Evolutionary conservation across 2,888 invertebrate species (phyloP).

Genomic region (Callimorpha dominula): DNA sequence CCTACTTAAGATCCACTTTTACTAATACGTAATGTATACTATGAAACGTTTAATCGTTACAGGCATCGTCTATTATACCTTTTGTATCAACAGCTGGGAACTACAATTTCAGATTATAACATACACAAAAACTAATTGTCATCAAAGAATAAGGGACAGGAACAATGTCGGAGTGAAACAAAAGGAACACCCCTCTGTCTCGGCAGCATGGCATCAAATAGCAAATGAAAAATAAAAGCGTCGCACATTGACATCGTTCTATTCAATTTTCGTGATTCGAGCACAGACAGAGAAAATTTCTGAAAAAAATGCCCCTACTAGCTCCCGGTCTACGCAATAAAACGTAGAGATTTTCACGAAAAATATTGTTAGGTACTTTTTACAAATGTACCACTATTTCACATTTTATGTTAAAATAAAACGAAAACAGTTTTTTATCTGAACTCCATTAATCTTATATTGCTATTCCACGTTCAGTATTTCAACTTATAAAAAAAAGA

Average conservation of each 20-base stretch:
- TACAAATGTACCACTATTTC: conserved; percentile 9
- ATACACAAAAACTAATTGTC: neutral
- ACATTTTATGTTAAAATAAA: conserved; percentile 19
- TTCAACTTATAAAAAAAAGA: neutral
- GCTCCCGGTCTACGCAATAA: conserved; percentile 17
- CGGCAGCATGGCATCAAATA: neutral
- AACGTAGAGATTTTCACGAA: conserved; percentile 5
- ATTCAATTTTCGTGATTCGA: conserved; percentile 50
- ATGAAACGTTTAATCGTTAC: too few relatives aligned
- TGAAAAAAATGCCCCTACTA: conserved; percentile 35
- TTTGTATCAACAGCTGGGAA: neutral
- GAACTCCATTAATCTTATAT: conserved; percentile 6
- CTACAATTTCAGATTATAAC: neutral
- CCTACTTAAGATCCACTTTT: too few relatives aligned
- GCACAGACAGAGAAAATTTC: conserved; percentile 31
- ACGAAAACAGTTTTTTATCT: neutral
- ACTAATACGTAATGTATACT: too few relatives aligned
- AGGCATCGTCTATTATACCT: neutral
- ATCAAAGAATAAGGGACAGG: neutral
- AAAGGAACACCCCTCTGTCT: neutral
- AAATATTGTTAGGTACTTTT: conserved; percentile 13
- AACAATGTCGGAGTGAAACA: neutral
- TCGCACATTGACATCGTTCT: conserved; percentile 39
- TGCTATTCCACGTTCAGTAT: neutral
- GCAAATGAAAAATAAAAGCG: conserved; percentile 34